Evolutionary conservation across 2,888 invertebrate species (phyloP).

Genomic region (Mycalesis mineus): DNA sequence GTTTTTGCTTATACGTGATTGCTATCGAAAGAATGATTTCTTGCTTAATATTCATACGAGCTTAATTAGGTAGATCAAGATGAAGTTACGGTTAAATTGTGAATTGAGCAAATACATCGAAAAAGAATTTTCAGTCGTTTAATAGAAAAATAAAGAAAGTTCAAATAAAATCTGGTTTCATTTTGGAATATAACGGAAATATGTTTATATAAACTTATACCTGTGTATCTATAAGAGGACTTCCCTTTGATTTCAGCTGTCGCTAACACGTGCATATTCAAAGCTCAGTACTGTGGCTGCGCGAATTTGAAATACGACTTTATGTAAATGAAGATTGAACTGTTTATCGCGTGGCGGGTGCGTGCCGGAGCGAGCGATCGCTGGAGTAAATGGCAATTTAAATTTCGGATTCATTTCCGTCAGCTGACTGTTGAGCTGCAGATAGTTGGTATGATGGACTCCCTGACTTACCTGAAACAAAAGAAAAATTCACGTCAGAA

Average conservation of each 20-base stretch:
- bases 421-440: slow-evolving; percentile 25
- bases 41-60: slow-evolving; percentile 34
- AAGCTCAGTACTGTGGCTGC: slow-evolving; percentile 40
- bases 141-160: not conserved
- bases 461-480: slow-evolving; percentile 71
- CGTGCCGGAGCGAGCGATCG: slow-evolving; percentile 58
- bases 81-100: not conserved
- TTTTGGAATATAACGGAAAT: not conserved
- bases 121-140: not conserved
- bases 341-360: slow-evolving; percentile 56
- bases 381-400: slow-evolving; percentile 50
- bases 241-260: slow-evolving; percentile 55
- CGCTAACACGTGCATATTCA: slow-evolving; percentile 47
- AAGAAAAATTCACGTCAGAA: slow-evolving; percentile 36
- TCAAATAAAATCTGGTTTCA: not conserved
- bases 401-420: slow-evolving; percentile 49
- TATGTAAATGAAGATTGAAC: slow-evolving; percentile 59
- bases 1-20: slow-evolving; percentile 46
- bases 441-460: slow-evolving; percentile 13
- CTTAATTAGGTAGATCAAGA: slow-evolving; percentile 1
- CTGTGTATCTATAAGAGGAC: slow-evolving; percentile 7
- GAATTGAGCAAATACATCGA: not conserved
- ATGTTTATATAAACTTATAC: slow-evolving; percentile 3
- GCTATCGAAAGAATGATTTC: slow-evolving; percentile 44
- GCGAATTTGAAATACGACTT: slow-evolving; percentile 64